phyloP scores from a whole-genome alignment of 2,113 vertebrate species.

The Dermatemys mawii region DNA sequence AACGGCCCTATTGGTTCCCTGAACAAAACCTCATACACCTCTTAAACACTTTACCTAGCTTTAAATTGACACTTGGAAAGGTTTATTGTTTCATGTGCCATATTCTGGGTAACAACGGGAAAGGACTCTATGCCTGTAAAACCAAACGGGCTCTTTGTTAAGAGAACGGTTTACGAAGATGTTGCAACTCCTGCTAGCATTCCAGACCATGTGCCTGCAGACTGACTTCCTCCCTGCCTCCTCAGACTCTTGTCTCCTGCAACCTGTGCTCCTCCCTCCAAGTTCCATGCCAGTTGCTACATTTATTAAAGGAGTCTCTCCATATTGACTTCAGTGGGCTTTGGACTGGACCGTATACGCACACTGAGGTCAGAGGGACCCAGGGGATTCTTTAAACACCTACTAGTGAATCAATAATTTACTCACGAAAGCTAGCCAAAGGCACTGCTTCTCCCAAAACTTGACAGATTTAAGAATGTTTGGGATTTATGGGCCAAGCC shows the following conservation, averaged over 20 bases:
- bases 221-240: background rate
- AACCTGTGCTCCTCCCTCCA: background rate
- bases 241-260: background rate
- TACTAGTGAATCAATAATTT: accelerated
- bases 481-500: background rate
- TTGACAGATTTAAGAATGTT: background rate
- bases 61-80: background rate
- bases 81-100: background rate
- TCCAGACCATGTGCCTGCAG: background rate
- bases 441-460: accelerated
- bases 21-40: background rate
- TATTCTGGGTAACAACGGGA: background rate
- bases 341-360: background rate
- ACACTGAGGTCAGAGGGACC: background rate
- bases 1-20: background rate
- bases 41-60: background rate
- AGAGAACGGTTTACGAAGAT: background rate
- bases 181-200: background rate
- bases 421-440: background rate
- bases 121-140: background rate
- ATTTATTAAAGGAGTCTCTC: background rate
- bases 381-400: background rate
- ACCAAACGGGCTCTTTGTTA: background rate
- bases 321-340: background rate
- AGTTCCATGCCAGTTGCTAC: background rate